Percentiles rank a stretch among this genome's conserved stretches.
phyloP scores from a whole-genome alignment of 2,113 vertebrate species.

The Cnemophilus loriae region DNA sequence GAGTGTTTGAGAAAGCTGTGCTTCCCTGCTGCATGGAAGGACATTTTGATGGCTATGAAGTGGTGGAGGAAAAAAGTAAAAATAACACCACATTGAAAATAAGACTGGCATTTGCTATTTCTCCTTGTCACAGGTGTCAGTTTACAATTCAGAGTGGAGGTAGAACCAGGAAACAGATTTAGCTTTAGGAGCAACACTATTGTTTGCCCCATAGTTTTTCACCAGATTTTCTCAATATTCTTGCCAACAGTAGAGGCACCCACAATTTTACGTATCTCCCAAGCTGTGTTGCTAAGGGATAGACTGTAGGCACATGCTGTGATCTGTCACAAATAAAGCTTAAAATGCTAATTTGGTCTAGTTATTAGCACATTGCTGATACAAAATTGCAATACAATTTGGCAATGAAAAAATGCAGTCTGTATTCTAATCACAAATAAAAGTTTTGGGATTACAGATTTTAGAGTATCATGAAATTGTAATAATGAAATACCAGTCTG shows the following conservation, averaged over 20 bases:
- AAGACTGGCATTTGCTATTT: neutral
- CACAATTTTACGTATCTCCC: neutral
- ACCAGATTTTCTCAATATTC: neutral
- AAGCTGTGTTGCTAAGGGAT: neutral
- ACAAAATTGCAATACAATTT: neutral
- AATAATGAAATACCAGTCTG: neutral
- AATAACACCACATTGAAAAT: accelerated
- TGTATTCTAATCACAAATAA: conserved; percentile 2
- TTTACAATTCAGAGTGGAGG: neutral
- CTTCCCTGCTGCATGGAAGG: neutral
- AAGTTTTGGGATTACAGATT: neutral
- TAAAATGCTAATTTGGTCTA: conserved; percentile 8
- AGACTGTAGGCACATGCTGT: neutral
- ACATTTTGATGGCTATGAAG: neutral
- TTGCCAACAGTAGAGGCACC: neutral
- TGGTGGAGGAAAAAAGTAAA: neutral
- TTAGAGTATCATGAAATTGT: neutral
- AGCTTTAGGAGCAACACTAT: neutral
- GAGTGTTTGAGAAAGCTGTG: neutral
- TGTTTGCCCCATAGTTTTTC: neutral
- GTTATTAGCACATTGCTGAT: neutral
- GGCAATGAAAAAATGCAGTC: neutral
- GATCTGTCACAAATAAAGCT: neutral
- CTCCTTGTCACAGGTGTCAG: neutral
- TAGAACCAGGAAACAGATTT: neutral